A percentile compares a stretch with the other conserved stretches of the same genome.
Conservation (phyloP, 2,888 invertebrate genomes). For the Oscheius sp. region DNA sequence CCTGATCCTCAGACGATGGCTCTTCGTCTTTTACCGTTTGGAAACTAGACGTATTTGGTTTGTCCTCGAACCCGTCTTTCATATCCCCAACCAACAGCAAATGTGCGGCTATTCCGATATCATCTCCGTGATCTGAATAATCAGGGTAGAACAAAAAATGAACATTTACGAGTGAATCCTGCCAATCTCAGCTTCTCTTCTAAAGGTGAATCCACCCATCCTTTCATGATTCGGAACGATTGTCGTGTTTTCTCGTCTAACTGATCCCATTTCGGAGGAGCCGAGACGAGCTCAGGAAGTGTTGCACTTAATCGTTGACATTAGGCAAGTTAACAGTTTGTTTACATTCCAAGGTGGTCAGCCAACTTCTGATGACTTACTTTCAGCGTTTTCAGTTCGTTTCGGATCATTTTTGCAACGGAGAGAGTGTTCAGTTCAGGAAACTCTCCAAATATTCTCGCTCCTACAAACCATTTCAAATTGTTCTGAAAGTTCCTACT, state of each 20-base stretch:
- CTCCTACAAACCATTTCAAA: background rate
- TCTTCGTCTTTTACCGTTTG: no score
- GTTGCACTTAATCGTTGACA: background rate
- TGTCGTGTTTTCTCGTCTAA: background rate
- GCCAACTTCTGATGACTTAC: background rate
- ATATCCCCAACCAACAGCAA: no score
- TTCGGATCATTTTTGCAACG: background rate
- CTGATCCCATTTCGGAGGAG: background rate
- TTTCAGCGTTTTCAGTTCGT: background rate
- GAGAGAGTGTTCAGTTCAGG: background rate
- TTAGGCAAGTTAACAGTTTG: background rate
- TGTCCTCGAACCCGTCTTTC: no score
- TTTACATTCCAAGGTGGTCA: background rate
- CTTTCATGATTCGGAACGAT: background rate
- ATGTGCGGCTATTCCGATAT: no score
- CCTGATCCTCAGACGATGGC: no score
- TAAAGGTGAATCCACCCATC: background rate
- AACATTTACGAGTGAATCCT: no score
- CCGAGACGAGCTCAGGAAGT: background rate
- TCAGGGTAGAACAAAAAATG: no score
- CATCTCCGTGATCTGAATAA: no score
- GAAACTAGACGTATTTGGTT: no score
- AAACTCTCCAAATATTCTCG: background rate
- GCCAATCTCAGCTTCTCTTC: background rate
- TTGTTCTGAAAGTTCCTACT: background rate